A percentile compares a stretch with the other conserved stretches of the same genome.
phyloP scores from a whole-genome alignment of 1,140 invertebrate genomes.

The Aphidius ervi region DNA sequence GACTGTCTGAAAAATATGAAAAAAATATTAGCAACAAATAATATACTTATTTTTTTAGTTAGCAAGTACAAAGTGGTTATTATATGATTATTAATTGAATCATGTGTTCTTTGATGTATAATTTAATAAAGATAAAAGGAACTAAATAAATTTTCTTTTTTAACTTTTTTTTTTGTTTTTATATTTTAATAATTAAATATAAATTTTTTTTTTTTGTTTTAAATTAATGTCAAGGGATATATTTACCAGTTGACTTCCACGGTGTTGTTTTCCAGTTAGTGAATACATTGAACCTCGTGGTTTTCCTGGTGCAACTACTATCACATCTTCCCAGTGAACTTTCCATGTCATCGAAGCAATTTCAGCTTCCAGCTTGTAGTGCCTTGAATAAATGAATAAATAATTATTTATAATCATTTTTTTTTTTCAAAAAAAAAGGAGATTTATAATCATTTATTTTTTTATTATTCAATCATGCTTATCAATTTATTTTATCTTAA shows the following conservation, averaged over 20 bases:
- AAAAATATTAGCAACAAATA: constrained; percentile 7
- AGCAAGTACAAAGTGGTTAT: no score
- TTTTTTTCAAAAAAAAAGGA: no score
- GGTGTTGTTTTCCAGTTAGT: constrained; percentile 51
- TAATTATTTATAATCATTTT: no score
- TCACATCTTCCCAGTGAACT: constrained; percentile 79
- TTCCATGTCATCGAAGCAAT: constrained; percentile 95
- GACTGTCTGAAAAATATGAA: constrained; percentile 56
- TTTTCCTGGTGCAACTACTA: constrained; percentile 44
- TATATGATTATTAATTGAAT: no score
- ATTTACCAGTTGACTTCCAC: constrained; percentile 63
- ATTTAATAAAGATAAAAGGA: no score
- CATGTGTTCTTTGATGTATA: no score
- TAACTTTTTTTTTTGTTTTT: constrained; percentile 13
- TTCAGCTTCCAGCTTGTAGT: constrained; percentile 88
- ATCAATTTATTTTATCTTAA: no score
- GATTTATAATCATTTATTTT: no score
- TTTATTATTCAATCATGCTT: no score
- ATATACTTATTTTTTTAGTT: no score
- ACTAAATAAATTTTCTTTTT: no score
- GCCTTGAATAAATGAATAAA: constrained; percentile 55
- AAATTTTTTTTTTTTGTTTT: constrained; percentile 20
- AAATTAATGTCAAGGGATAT: background rate
- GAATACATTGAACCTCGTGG: constrained; percentile 63
- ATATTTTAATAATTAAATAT: background rate